A percentile compares a stretch with the other conserved stretches of the same genome.
These are phyloP conservation scores for Euwallacea fornicatus DNA, from an alignment of 1,140 invertebrate species.

Conservation along the genomic window DNA sequence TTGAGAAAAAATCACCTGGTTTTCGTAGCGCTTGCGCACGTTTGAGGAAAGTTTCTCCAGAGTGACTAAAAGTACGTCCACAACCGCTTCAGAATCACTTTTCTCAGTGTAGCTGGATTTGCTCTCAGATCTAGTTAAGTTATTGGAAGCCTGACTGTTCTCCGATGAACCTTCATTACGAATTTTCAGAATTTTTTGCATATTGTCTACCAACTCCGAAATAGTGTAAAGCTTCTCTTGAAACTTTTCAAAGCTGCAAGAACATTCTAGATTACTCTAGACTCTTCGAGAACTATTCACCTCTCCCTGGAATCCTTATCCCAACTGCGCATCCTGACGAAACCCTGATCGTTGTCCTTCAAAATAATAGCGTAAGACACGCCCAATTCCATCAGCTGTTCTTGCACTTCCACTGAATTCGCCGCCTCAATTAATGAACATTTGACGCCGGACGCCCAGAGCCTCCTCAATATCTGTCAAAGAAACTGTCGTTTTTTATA, in stretches of 20 bases:
- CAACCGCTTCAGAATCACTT: conserved; percentile 47
- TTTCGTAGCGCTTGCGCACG: conserved; percentile 58
- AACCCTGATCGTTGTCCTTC: conserved; percentile 66
- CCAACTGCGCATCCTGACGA: conserved; percentile 62
- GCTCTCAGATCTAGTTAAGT: conserved; percentile 45
- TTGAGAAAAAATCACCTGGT: conserved; percentile 50
- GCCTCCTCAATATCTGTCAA: conserved; percentile 53
- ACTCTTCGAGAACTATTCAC: background rate
- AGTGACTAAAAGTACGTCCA: conserved; percentile 58
- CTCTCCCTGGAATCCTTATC: conserved; percentile 53
- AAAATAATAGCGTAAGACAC: conserved; percentile 69
- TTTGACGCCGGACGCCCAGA: conserved; percentile 56
- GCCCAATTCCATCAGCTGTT: conserved; percentile 63
- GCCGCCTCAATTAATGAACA: conserved; percentile 53
- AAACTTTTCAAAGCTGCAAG: conserved; percentile 52
- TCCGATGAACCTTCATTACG: conserved; percentile 44
- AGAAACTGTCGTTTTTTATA: conserved; percentile 18
- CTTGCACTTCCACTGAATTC: conserved; percentile 68
- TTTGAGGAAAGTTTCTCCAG: conserved; percentile 61
- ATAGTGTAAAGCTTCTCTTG: conserved; percentile 64
- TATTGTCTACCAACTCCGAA: conserved; percentile 61
- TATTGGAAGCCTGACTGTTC: conserved; percentile 34
- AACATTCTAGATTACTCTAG: background rate
- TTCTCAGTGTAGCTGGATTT: conserved; percentile 44
- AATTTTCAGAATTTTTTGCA: conserved; percentile 56